A percentile compares a stretch with the other conserved stretches of the same genome.
phyloP scores from a whole-genome alignment of 2,113 vertebrate genomes.

The Varanus salvator region DNA sequence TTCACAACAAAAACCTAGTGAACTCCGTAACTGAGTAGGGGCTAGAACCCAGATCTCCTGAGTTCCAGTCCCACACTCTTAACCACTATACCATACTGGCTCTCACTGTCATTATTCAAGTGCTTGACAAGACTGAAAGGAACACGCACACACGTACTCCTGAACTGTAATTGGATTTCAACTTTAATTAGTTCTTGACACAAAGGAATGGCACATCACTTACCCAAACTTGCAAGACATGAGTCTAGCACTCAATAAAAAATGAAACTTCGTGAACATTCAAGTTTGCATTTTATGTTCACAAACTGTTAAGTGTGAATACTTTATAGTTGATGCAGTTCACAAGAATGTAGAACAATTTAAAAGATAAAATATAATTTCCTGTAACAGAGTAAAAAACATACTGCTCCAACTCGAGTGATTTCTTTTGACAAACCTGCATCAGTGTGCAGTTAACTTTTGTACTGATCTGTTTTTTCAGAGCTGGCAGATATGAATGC shows the following conservation, averaged over 20 bases:
- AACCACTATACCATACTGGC: too few relatives aligned
- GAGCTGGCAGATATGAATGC: slow-evolving; percentile 45
- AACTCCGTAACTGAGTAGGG: too few relatives aligned
- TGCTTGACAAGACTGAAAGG: background rate
- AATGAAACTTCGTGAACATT: slow-evolving; percentile 1
- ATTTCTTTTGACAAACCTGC: background rate
- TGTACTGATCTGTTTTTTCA: slow-evolving; percentile 28
- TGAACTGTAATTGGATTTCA: slow-evolving; percentile 36
- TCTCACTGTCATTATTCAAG: background rate
- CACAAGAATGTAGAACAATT: background rate
- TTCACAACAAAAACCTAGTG: too few relatives aligned
- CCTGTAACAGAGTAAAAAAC: background rate
- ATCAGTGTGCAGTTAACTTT: background rate
- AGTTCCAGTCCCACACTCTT: too few relatives aligned
- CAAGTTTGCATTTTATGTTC: background rate
- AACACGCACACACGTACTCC: slow-evolving; percentile 6
- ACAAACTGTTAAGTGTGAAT: background rate
- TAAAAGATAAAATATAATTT: background rate
- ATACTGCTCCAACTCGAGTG: background rate
- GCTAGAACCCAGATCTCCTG: too few relatives aligned
- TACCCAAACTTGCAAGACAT: slow-evolving; percentile 18
- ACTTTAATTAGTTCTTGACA: slow-evolving; percentile 18
- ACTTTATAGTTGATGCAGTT: background rate
- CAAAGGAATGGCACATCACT: background rate
- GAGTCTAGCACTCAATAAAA: background rate